phyloP scores from a whole-genome alignment of 2,113 vertebrate genomes.

The Ifrita kowaldi region DNA sequence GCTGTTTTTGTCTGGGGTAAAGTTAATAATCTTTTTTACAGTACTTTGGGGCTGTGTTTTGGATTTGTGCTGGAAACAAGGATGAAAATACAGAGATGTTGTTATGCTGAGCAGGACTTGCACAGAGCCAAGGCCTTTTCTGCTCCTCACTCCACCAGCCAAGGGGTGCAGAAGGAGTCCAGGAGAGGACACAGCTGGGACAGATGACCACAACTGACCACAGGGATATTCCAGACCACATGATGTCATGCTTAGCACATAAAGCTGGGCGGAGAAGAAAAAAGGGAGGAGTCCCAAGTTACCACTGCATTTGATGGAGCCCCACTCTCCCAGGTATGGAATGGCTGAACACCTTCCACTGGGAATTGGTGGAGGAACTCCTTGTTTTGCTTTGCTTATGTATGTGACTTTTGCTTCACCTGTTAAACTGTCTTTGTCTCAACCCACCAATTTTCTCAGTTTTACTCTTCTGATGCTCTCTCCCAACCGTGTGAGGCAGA shows the following conservation, averaged over 20 bases:
- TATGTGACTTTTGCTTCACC: not conserved
- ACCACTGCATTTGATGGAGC: not conserved
- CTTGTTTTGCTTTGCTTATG: not conserved
- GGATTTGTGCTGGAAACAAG: not conserved
- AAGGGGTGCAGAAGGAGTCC: too few relatives aligned
- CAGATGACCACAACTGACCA: not conserved
- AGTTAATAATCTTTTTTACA: not conserved
- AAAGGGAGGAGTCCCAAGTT: not conserved
- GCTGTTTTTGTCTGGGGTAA: not conserved
- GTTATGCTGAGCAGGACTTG: not conserved
- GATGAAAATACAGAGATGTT: not conserved
- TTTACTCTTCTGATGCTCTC: not conserved
- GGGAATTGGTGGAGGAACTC: not conserved
- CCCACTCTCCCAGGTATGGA: too few relatives aligned
- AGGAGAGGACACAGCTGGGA: not conserved
- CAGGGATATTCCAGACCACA: not conserved
- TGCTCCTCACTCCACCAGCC: not conserved
- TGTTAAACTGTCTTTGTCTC: not conserved
- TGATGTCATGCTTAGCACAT: too few relatives aligned
- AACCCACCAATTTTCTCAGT: not conserved
- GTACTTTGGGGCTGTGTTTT: not conserved
- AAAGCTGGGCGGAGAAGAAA: not conserved
- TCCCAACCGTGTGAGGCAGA: not conserved
- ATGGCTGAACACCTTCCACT: not conserved
- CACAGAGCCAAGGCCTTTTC: not conserved